These are phyloP conservation scores for Microcebus lehilahytsara DNA, from an alignment of 2,113 vertebrate genomes.

Conservation along the genomic window DNA sequence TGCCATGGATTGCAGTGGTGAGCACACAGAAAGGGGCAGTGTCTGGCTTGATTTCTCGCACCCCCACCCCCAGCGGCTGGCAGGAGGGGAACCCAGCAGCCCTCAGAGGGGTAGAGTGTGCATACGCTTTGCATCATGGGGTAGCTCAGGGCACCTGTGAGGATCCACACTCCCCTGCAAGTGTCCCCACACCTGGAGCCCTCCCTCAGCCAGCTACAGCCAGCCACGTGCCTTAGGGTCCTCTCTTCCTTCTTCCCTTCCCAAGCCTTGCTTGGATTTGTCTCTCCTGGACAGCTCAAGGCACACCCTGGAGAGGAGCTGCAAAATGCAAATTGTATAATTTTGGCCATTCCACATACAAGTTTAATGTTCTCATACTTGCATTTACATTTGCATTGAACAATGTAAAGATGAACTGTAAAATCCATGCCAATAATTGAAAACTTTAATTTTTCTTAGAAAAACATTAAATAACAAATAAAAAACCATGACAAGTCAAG, in stretches of 20 bases:
- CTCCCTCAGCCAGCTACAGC: background rate
- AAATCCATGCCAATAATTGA: background rate
- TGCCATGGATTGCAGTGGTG: background rate
- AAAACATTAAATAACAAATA: conserved; percentile 18
- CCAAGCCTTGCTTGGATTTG: background rate
- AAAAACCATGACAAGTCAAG: background rate
- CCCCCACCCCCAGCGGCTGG: background rate
- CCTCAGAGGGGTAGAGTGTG: background rate
- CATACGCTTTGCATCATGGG: fast-evolving
- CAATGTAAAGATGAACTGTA: conserved; percentile 14
- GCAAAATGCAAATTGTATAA: background rate
- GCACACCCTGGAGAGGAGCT: background rate
- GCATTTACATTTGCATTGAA: conserved; percentile 2
- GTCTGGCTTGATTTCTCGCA: background rate
- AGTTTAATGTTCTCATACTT: background rate
- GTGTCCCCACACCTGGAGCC: background rate
- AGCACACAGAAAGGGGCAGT: background rate
- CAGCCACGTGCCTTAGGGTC: background rate
- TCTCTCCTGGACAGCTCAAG: background rate
- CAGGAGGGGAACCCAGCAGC: background rate
- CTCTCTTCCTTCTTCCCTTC: background rate
- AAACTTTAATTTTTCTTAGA: conserved; percentile 56
- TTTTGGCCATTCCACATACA: background rate
- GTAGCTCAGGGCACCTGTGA: background rate
- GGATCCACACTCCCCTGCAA: background rate